Evolutionary conservation across 2,797 vertebrate species (phyloP), one percentile per base, ranked within the genome.

Genomic region (Amniataba percoides): DNA sequence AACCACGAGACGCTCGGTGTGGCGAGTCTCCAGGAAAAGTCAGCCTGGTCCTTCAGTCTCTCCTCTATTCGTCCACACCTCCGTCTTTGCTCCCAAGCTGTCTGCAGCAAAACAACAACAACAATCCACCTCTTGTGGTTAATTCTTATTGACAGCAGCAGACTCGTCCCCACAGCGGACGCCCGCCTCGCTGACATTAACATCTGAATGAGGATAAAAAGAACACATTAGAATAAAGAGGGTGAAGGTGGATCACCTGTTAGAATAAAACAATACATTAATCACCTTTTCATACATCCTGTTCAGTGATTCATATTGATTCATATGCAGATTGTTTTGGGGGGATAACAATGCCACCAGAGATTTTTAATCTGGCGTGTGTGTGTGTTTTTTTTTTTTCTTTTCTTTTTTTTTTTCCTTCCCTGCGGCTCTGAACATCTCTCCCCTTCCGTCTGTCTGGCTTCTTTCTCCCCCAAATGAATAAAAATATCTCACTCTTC

Each of bases 101-200:
- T 81, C 77, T 80, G 36, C 27, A 55, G 46, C 61, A 27, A 72
- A 62, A 69, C 63, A 61, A 69, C 88, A 75, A 43, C 79, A 68
- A 34, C 74, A 53, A 46, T 36, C 67, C 36, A 1, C 61, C 56
- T 62, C 74, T 78, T 40, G 27, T 60, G 71, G 34, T 77, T 78
- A 78, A 89, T 86, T 87, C 57, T 68, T 73, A 86, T 71, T 80
- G 82, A 86, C 88, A 84, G 81, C 76, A 65, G 63, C 75, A 58
- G 77, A 72, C 45, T 48, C n/a, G 71, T 81, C 77, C 74, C 77
- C 16, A 23, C 46, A 78, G 79, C 75, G 34, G 73, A 27, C 23
- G 15, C 45, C 62, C 40, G 39, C 25, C 12, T 8, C 1, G 2
- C 55, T 64, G 60, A 66, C 70, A 76, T 89, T 84, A 74, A 51